These are phyloP conservation scores for Antechinus stuartii DNA, from an alignment of 2,113 vertebrate genomes.

Conservation along the genomic window DNA sequence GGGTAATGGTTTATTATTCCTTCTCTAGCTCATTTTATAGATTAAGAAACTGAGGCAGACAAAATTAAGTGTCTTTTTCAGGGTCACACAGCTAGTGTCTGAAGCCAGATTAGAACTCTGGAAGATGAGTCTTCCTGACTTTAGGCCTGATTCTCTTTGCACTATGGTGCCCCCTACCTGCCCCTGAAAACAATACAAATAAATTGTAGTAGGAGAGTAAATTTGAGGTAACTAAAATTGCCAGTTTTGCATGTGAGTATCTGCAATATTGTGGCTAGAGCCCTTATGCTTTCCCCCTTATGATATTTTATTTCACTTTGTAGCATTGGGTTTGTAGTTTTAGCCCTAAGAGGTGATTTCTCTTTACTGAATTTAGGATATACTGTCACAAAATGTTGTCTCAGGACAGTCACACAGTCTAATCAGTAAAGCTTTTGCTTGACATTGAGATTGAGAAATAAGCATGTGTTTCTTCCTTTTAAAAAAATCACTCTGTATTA, in stretches of 20 bases:
- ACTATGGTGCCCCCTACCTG: background rate
- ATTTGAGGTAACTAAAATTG: background rate
- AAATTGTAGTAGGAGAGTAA: constrained; percentile 1
- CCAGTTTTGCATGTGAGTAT: background rate
- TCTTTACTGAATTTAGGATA: background rate
- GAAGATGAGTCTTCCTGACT: background rate
- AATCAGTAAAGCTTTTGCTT: constrained; percentile 9
- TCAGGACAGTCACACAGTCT: background rate
- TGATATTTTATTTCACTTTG: background rate
- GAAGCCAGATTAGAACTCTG: background rate
- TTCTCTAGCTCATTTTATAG: background rate
- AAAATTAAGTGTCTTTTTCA: background rate
- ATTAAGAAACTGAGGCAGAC: background rate
- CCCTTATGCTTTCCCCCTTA: background rate
- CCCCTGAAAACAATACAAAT: background rate
- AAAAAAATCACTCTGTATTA: background rate
- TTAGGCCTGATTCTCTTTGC: background rate
- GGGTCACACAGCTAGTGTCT: background rate
- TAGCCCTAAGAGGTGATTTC: background rate
- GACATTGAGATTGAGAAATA: background rate
- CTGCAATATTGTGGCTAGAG: background rate
- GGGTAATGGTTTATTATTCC: background rate
- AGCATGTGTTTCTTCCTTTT: constrained; percentile 15
- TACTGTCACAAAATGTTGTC: background rate
- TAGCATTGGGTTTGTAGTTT: background rate